phyloP scores from a whole-genome alignment of 2,113 vertebrate genomes.

The Tetrao urogallus region DNA sequence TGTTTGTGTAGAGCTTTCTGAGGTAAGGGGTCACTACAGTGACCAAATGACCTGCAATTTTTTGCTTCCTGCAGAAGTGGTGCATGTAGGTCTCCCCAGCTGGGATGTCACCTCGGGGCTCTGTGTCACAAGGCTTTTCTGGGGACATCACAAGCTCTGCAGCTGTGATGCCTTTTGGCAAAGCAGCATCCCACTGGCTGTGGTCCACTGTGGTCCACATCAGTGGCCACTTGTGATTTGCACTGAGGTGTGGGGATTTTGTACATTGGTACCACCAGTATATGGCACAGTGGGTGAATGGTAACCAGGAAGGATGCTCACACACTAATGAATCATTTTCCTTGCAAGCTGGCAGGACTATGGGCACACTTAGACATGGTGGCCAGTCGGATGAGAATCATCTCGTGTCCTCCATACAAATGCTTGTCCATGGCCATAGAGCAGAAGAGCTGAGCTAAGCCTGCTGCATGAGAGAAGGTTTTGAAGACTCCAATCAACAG shows the following conservation, averaged over 20 bases:
- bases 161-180: background rate
- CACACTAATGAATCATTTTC: background rate
- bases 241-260: background rate
- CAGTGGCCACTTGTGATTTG: fast-evolving
- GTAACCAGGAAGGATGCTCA: background rate
- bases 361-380: background rate
- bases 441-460: background rate
- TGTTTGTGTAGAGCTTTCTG: background rate
- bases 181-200: background rate
- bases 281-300: background rate
- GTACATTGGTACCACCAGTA: background rate
- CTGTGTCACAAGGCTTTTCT: background rate
- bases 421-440: background rate
- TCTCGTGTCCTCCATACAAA: background rate
- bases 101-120: background rate
- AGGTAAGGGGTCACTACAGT: background rate
- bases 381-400: background rate
- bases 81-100: background rate
- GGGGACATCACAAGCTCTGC: background rate
- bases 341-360: background rate
- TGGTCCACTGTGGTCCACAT: background rate
- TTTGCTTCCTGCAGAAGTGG: background rate
- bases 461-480: fast-evolving
- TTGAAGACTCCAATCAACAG: background rate
- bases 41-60: background rate